phyloP scores from a whole-genome alignment of 1,140 invertebrate species.

The Drosophila aff. region DNA sequence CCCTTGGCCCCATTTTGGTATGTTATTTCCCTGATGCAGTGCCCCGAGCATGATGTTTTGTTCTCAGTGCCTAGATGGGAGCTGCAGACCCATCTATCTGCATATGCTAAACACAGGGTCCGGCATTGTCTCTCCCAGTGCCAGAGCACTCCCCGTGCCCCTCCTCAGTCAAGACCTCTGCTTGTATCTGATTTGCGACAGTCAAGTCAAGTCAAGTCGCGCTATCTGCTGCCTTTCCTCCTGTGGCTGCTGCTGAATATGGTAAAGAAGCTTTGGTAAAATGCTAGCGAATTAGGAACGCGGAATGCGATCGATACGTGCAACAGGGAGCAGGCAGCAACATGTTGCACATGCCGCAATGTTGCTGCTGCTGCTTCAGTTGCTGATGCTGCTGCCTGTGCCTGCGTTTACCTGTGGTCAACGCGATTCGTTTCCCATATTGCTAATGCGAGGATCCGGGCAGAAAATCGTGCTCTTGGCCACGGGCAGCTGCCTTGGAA shows the following conservation, averaged over 20 bases:
- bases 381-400: constrained; percentile 5
- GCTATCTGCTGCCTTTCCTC: constrained; percentile 44
- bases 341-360: constrained; percentile 80
- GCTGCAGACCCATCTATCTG: constrained; percentile 56
- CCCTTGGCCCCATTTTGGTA: not conserved
- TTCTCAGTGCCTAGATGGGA: constrained; percentile 19
- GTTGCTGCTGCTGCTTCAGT: constrained; percentile 58
- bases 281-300: constrained; percentile 82
- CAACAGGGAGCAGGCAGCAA: constrained; percentile 63
- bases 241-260: constrained; percentile 62
- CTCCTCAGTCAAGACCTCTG: constrained; percentile 14
- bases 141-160: not conserved
- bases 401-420: constrained; percentile 62
- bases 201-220: constrained; percentile 59
- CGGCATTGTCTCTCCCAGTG: constrained; percentile 33
- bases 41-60: constrained; percentile 3
- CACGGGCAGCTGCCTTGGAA: constrained; percentile 28
- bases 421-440: constrained; percentile 82
- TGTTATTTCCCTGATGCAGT: not conserved
- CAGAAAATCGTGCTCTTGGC: constrained; percentile 66
- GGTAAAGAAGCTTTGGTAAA: constrained; percentile 74
- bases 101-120: constrained; percentile 73
- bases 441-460: constrained; percentile 64
- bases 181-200: constrained; percentile 81
- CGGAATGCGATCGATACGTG: constrained; percentile 83